Base-by-base conservation (phyloP, 2,797 vertebrate genomes). In the Fratercula arctica region DNA sequence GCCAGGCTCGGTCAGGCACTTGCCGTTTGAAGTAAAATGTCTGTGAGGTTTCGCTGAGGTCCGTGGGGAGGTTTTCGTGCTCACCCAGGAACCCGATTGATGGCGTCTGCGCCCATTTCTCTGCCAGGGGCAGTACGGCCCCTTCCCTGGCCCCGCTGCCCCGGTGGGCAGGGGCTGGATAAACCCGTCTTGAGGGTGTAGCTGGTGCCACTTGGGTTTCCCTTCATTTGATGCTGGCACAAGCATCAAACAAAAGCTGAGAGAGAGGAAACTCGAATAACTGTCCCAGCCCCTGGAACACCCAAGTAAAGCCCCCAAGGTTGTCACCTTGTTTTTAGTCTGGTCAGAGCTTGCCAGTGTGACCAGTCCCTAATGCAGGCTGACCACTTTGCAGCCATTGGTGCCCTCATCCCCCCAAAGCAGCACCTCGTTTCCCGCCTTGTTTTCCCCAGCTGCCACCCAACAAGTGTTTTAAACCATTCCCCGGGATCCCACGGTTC, bases 51-150 rank as follows among this genome's bases (percentile, higher is more conserved):
- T 28, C 25, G 10, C 12, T 7, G 41, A 2, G 48, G 14, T 21
- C 8, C 2, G 2, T 26, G 1, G 16, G 43, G 26, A 2, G 1
- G 16, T n/a, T 45, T 4, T 51, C 1, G 0, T 3, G 23, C 35
- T 41, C 6, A 0, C 53, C 26, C 2, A 2, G 45, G 29, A 19
- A 4, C 29, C 7, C 6, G 21, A 2, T 2, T 3, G 54, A 11
- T 6, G 1, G 29, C 1, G 11, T 41, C 56, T 16, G 35, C 5
- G n/a, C 37, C 5, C 0, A 1, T 3, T 23, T 20, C 54, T 10
- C 16, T 14, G 13, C 13, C 24, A 6, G 26, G 0, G 64, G 21
- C 43, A 20, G 63, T 21, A 0, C 45, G 10, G 39, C 50, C 54
- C 24, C 29, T 16, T 28, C 24, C 25, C 9, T 0, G 3, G 33